Base-by-base conservation (phyloP, 1,140 invertebrate species). In the Musca domestica region DNA sequence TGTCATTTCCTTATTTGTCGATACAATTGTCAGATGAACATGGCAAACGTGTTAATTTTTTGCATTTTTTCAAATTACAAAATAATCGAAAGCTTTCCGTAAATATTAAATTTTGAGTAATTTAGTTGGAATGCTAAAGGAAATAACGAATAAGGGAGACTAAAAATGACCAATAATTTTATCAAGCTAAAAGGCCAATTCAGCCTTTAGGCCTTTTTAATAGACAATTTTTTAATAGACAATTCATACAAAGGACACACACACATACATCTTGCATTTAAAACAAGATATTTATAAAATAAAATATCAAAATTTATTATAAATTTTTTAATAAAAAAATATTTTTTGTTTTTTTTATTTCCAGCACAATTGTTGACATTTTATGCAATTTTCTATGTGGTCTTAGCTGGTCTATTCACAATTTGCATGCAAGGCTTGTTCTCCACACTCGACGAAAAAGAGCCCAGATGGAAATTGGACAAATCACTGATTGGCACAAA, bases 401-500 rank as follows among this genome's bases (percentile, higher is more conserved):
- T 87, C 46, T 83, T 97, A 72, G 90, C 90, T 22, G 81, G 90
- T 3, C 83, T 97, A 66, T 96, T 95, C 77, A 86, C 90, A 2
- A 88, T 92, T 27, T 94, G 93, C 81, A 89, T 95, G 87, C 88
- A 92, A 66, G 89, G 89, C 2, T 84, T 96, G 41, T 85, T 93
- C 67, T 83, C 88, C 14, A 90, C 91, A 0, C 74, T 97, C 25
- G 86, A 90, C 70, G 78, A 88, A 0, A 82, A 88, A 14, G 83
- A 84, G 72, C 94, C 95, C 0, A 90, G 85, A 75, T 93, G 89
- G 84, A 85, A 86, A 70, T 82, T 94, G 56, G 86, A 88, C 0
- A 83, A 87, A 2, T 94, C 93, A 63, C 80, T 95, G 47, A 94
- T 97, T 72, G 94, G 94, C 80, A 88, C 88, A 49, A 96, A 94